Evolutionary conservation across 1,140 invertebrate genomes (phyloP), one percentile per base, ranked within the genome.

Genomic region (Drosophila varians): DNA sequence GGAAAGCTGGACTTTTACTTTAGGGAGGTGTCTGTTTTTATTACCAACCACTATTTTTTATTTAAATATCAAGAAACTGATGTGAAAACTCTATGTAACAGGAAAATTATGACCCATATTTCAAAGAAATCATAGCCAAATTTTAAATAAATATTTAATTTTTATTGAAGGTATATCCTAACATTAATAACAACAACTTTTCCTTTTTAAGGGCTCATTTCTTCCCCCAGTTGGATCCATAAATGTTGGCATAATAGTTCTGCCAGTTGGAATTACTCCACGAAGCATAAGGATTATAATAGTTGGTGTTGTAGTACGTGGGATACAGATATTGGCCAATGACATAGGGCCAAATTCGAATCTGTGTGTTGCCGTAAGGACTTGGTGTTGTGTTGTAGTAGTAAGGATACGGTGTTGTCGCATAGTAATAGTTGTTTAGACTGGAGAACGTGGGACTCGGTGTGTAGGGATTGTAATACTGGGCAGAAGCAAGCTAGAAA

Each of bases 281-380:
- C 7, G 82, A 66, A 56, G 82, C 82, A 40, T 87, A 87, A 0
- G 82, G 82, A 77, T 87, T 88, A 8, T 71, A 53, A 3, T 55
- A 42, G 40, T 87, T 82, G 19, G 46, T 82, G 18, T 87, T 87
- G 28, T 87, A 77, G 31, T 87, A 87, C 0, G 57, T 54, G 3
- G 82, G 82, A 75, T 87, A 87, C n/a, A 87, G 34, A 57, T 89
- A 89, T 34, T 89, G 86, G 0, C 86, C 86, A 5, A 89, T 86
- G 5, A 89, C 86, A 77, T 86, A 89, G 4, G 86, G 86, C 86
- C 77, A 86, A 19, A 89, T 89, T 5, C 86, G 70, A 47, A 89
- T 89, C 38, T 77, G 57, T 2, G 16, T 38, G 14, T 82, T 80
- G 45, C 7, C 18, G 4, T 76, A 80, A 6, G 68, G 57, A 73